Evolutionary conservation across 1,140 invertebrate genomes (phyloP), one percentile per base, ranked within the genome.

Genomic region (Pissodes strobi): DNA sequence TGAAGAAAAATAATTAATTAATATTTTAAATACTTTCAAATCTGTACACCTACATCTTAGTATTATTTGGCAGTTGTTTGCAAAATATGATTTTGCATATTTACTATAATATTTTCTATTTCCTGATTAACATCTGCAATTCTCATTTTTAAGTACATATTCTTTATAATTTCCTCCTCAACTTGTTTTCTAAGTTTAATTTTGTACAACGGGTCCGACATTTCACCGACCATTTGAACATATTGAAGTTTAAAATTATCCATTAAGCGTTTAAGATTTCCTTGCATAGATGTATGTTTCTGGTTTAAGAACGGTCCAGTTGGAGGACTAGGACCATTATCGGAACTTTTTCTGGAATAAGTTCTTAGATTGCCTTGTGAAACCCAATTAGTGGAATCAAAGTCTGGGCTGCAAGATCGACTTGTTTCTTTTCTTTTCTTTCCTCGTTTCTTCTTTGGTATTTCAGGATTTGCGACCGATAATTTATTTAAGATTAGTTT

Each of bases 201-300:
- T 46, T 58, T 53, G 30, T 64, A 64, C 23, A 34, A 10, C 5
- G 62, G 62, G 37, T 64, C 62, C 12, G 62, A 49, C 62, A 64
- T 64, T n/a, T 64, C 43, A 1, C 8, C 43, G 5, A 64, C 22
- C 52, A 48, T 57, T 19, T 64, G 52, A 12, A 58, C 18, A 23
- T 64, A 64, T 18, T 64, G 52, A 10, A 57, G 17, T 37, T 64
- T 64, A 49, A 64, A 56, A 15, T 30, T 38, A 17, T 64, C 52
- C 52, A 64, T 48, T 51, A 64, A n/a, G 5, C 13, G n/a, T 38
- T 57, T 46, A 1, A 64, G 27, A 48, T 34, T 64, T 27, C 13
- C 13, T 30, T 49, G 48, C 13, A 45, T 18, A n/a, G 15, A 15
- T n/a, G n/a, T n/a, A n/a, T 25, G 12, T 15, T 13, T 49, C 4